Evolutionary conservation across 1,140 invertebrate genomes (phyloP), one percentile per base, ranked within the genome.

Genomic region (Lucilia cuprina): DNA sequence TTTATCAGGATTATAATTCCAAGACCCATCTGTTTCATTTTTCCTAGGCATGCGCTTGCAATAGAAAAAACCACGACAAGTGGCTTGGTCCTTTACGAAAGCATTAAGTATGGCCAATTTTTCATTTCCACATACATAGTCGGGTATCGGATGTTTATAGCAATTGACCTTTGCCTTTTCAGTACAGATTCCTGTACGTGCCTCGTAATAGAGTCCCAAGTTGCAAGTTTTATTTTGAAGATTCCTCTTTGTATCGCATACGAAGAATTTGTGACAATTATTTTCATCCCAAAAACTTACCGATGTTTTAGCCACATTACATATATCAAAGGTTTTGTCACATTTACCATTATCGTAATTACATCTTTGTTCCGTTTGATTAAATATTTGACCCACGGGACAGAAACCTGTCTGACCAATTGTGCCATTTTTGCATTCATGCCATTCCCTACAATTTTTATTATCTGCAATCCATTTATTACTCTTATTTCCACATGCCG

Each of bases 31-130:
- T 30, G 1, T 30, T 30, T 30, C 25, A 2, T 1, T 30, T 30
- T 30, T 30, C 25, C 3, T 30, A 3, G 25, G 25, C 25, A 2
- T 30, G 25, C 25, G 1, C 25, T 70, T 83, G 19, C 89, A 90
- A 83, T 88, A 89, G 55, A 85, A 89, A 74, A 89, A 90, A 0
- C 89, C 89, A 8, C 87, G 85, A 80, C 89, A 90, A 4, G 89
- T 88, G 19, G 88, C 88, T 0, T 84, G 78, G 55, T 90, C 89
- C 5, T 86, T 17, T 2, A 89, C 87, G 75, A 89, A 90, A 47
- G 82, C 85, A 55, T 87, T 80, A 1, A 85, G 87, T 17, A 82
- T 55, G 0, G 89, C 87, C 50, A 87, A 74, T 60, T 88, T 90
- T 75, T 84, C 86, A 21, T 83, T 89, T 78, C 89, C 89, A 65